Base-by-base conservation (phyloP, 2,113 vertebrate genomes). In the Cyphomyrus plagiostoma region DNA sequence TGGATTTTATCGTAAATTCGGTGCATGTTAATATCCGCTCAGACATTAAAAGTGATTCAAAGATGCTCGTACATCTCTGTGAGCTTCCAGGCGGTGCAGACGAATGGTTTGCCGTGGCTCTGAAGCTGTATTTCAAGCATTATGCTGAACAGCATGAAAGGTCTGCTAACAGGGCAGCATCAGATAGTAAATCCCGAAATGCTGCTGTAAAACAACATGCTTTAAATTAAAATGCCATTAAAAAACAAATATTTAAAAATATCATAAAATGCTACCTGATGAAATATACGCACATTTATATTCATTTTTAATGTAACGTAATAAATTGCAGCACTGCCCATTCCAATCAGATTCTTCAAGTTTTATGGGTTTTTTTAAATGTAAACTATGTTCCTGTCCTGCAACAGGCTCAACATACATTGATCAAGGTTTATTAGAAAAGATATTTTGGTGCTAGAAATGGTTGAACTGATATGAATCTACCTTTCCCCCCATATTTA, bases 191-290 rank as follows among this genome's bases (percentile, higher is more conserved):
- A 74, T 30, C 30, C n/a, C 0, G 11, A 70, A 26, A 77, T 39
- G 35, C 70, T 42, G 15, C 35, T 19, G 35, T 39, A 19, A 42
- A 80, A 80, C 15, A 42, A 17, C 74, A 80, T 1, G 35, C 39
- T 80, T 80, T 80, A 80, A 80, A 80, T 39, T 80, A 80, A 80
- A 80, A 80, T 80, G 35, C 35, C n/a, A 80, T 80, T 80, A 39
- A 42, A 42, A 2, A 15, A 80, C 35, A 80, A 80, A 80, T 35
- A 80, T 80, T 42, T 80, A 19, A 19, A 80, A 80, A 80, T 7
- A 42, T 19, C 30, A 80, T 80, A 35, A 80, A 42, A 80, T 80
- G 35, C 35, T 80, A 80, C 35, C 74, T 42, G 35, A 35, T 74
- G 66, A 70, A 70, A 70, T 39, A 77, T 77, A 35, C 3, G 4